Evolutionary conservation across 2,797 vertebrate genomes (phyloP).

Genomic region (Anas capensis): DNA sequence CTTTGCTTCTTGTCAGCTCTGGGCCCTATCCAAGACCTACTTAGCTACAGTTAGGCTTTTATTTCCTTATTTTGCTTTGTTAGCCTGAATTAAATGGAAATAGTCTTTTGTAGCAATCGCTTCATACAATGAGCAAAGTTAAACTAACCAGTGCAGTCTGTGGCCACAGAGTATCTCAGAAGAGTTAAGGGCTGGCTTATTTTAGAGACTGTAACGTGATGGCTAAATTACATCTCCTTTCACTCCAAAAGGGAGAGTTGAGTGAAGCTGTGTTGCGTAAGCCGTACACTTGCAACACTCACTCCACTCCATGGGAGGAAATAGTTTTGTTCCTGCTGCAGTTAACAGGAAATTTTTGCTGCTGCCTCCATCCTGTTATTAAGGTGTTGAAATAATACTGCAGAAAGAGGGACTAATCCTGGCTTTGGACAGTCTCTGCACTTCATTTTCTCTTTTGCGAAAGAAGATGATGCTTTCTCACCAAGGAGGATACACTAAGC

Average conservation of each 20-base stretch:
- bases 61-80: conserved; percentile 25
- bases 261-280: not conserved
- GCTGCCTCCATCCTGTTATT: not conserved
- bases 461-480: not conserved
- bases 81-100: conserved; percentile 7
- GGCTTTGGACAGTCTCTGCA: not conserved
- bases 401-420: not conserved
- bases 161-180: not conserved
- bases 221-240: not conserved
- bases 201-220: not conserved
- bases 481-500: not conserved
- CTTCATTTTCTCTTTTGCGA: not conserved
- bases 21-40: not conserved
- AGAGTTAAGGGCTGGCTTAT: not conserved
- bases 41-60: conserved; percentile 14
- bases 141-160: not conserved
- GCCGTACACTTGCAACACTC: not conserved
- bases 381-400: not conserved
- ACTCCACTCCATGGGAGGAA: not conserved
- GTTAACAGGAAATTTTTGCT: not conserved
- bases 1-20: not conserved
- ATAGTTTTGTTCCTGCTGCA: not conserved
- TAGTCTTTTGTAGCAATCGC: not conserved
- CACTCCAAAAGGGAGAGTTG: not conserved
- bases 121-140: not conserved